Evolutionary conservation across 2,113 vertebrate genomes (phyloP).

Genomic region (Alosa alosa): DNA sequence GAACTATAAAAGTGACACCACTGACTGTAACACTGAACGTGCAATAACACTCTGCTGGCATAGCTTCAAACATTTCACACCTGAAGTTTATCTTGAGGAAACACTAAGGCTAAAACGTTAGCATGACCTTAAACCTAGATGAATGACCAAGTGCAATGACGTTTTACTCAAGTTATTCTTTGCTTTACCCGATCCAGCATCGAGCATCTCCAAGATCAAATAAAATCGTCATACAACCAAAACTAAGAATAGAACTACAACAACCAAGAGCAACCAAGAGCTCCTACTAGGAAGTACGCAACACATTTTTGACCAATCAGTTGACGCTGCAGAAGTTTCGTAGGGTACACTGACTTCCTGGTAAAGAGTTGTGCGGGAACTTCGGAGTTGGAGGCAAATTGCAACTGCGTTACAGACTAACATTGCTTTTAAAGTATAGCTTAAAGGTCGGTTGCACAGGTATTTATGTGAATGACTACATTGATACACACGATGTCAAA

Average conservation of each 20-base stretch:
- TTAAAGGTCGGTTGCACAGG: neutral
- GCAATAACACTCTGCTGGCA: no score
- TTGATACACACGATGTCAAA: neutral
- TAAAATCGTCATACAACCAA: neutral
- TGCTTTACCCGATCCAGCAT: neutral
- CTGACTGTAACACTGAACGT: no score
- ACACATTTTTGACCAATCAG: constrained; percentile 38
- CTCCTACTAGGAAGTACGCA: constrained; percentile 18
- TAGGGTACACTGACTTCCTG: constrained; percentile 44
- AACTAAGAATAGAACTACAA: constrained; percentile 22
- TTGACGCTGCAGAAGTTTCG: neutral
- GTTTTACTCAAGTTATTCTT: neutral
- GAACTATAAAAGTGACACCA: no score
- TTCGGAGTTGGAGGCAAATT: constrained; percentile 47
- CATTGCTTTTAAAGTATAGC: neutral
- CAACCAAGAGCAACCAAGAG: constrained; percentile 12
- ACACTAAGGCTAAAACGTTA: neutral
- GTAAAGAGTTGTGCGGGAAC: constrained; percentile 64
- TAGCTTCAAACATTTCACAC: neutral
- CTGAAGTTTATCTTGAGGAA: neutral
- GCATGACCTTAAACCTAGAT: neutral
- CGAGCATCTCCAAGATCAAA: no score
- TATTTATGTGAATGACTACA: neutral
- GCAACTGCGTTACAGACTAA: neutral
- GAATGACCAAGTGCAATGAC: neutral